Percentiles rank a stretch among this genome's conserved stretches.
Conservation (phyloP, 2,888 invertebrate genomes). For the Pristionchus mayeri region DNA sequence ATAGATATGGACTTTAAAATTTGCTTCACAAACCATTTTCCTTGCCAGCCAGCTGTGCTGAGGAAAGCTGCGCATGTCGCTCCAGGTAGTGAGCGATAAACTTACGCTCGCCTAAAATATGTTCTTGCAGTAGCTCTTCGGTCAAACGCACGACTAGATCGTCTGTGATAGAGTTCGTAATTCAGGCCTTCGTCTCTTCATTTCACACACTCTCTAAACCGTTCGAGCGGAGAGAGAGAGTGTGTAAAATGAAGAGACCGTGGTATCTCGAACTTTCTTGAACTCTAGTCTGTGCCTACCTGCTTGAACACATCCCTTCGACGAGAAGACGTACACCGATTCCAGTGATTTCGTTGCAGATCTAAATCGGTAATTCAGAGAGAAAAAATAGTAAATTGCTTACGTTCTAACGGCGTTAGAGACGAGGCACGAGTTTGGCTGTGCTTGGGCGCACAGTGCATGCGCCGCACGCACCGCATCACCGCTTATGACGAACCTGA, state of each 20-base stretch:
- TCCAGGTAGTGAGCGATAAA: not conserved
- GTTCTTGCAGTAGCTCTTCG: too few relatives aligned
- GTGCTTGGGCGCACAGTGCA: not conserved
- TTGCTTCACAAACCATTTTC: too few relatives aligned
- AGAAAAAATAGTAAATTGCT: not conserved
- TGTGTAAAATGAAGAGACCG: too few relatives aligned
- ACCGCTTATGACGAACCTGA: not conserved
- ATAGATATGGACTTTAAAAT: too few relatives aligned
- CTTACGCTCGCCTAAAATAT: conserved; percentile 10
- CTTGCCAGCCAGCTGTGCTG: not conserved
- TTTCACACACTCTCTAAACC: too few relatives aligned
- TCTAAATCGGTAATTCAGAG: too few relatives aligned
- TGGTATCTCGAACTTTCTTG: too few relatives aligned
- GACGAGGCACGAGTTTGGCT: not conserved
- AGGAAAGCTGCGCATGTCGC: not conserved
- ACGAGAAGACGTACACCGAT: not conserved
- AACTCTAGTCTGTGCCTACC: too few relatives aligned
- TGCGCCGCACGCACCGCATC: not conserved
- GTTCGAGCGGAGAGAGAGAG: too few relatives aligned
- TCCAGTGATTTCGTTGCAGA: not conserved
- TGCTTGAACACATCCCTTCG: not conserved
- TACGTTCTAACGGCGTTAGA: not conserved
- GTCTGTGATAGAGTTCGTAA: too few relatives aligned
- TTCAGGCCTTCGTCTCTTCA: too few relatives aligned
- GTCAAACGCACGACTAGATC: too few relatives aligned